Evolutionary conservation across 53 echinoderm and acorn worm species (phyloP), one percentile per base, ranked within the genome.

Genomic region (Paracentrotus lividus): DNA sequence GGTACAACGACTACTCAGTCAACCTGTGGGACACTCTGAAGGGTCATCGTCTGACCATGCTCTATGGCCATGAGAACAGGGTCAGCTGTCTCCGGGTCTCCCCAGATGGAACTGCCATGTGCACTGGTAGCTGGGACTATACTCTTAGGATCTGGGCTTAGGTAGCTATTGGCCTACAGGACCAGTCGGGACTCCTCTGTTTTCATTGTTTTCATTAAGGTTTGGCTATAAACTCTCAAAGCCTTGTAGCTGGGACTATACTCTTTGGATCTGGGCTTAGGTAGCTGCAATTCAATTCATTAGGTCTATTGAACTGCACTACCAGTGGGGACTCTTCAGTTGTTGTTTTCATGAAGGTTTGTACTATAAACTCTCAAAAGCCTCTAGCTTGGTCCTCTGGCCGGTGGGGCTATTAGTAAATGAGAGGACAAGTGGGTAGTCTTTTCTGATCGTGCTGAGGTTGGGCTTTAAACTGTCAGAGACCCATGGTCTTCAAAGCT

Each of bases 21-120:
- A 98, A 98, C 95, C 95, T 98, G 85, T 98, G 99, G 99, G 99
- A 98, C 95, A 98, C 99, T 0, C 95, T 98, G 95, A 98, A 98
- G 84, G 99, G 96, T 49, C 93, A 94, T 24, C 93, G 99, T 21
- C 93, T 98, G 47, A 97, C 99, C n/a, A 97, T 97, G 96, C 95
- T 98, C 60, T 97, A 97, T 55, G 99, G 99, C 47, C 99, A 98
- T 90, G 99, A 98, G 93, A 98, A 98, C 51, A 94, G 99, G 18
- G 96, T 98, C 75, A 98, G 99, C 96, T 98, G 99, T 75, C 88
- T 98, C 91, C 93, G 97, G 4, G 95, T 97, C 15, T 98, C 99
- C 8, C 99, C 99, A 0, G 99, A 98, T 43, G 99, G 99, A 6
- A 98, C 99, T 31, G 99, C 99, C 27, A 88, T 98, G 90, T 98